Evolutionary conservation across 2,113 vertebrate genomes (phyloP), one percentile per base, ranked within the genome.

Genomic region (Psephotus haematonotus): DNA sequence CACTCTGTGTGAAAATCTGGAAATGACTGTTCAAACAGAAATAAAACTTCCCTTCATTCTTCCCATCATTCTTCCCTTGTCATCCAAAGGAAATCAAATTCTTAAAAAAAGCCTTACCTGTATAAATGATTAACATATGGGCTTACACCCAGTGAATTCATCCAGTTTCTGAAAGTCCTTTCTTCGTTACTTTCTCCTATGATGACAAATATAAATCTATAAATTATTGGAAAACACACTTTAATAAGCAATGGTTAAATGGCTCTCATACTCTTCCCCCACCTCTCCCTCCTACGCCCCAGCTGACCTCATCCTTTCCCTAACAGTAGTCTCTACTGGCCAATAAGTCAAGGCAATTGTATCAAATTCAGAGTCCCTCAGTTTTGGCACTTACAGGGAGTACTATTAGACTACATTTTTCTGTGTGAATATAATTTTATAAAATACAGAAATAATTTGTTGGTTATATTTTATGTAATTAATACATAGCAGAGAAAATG

Each of bases 141-240:
- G 95, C 85, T 98, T 49, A 99, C 98, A 16, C 99, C 99, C 96
- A 99, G 97, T 46, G 99, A 99, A 98, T 99, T 99, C 98, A 99
- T 99, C 99, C 99, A 99, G 97, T 99, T 99, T 77, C 99, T 98
- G 95, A 99, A 99, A 23, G 99, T 99, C 91, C 98, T 98, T 96
- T 99, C 99, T 92, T 99, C 99, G 13, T 98, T 98, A 90, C 99
- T 98, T 96, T 99, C 99, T 75, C 98, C 99, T 99, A 97, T 16
- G 67, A 88, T 53, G 55, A 95, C 69, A 95, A 93, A 96, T 53
- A 93, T 2, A 96, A 92, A 46, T 93, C 50, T 49, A 27, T 82
- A 96, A 96, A 93, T 96, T 86, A 93, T 35, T 67, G 19, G 70
- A 82, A 52, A 82, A 84, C 83, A 75, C 8, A 70, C 13, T 67